Evolutionary conservation across 2,888 invertebrate genomes (phyloP), one percentile per base, ranked within the genome.

Genomic region (Aspidiotus destructor): DNA sequence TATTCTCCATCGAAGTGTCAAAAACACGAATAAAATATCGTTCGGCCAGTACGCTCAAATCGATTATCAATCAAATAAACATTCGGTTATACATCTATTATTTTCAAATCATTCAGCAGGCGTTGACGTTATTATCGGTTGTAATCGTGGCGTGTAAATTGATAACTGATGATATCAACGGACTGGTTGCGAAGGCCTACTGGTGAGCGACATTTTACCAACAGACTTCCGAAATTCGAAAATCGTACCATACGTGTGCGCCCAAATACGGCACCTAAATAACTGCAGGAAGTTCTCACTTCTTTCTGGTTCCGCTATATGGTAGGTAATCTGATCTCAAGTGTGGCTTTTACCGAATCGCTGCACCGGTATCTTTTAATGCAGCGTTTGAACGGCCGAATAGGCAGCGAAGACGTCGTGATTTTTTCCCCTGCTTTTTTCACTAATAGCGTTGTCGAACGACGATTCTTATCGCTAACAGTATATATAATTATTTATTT

Each of bases 261-360:
- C 28, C 28, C 28, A 28, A 28, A 28, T 28, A 28, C 28, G 28
- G 28, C 28, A n/a, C 48, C 48, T 13, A 10, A 44, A 48, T 48
- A 48, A 48, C 48, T n/a, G 48, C 48, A 48, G 48, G 48, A 48
- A 48, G 48, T 48, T 48, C 48, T 48, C 48, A n/a, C 48, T 48
- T n/a, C 11, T 11, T 48, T 13, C 48, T 11, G 48, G n/a, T 48
- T 48, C 48, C 48, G 48, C 48, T 48, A 48, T 13, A 28, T 28
- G 28, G 28, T 28, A 48, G n/a, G 48, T 48, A 48, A 48, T 48
- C 48, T 48, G 48, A 48, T 48, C 10, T 48, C 48, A n/a, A 13
- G 10, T n/a, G 10, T 48, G 48, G 48, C 48, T 48, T 48, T 11
- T 48, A 48, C 48, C 6, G 6, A n/a, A 48, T 28, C 28, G 28